Conservation (phyloP, 2,797 vertebrate species). For the Gymnocypris eckloni region DNA sequence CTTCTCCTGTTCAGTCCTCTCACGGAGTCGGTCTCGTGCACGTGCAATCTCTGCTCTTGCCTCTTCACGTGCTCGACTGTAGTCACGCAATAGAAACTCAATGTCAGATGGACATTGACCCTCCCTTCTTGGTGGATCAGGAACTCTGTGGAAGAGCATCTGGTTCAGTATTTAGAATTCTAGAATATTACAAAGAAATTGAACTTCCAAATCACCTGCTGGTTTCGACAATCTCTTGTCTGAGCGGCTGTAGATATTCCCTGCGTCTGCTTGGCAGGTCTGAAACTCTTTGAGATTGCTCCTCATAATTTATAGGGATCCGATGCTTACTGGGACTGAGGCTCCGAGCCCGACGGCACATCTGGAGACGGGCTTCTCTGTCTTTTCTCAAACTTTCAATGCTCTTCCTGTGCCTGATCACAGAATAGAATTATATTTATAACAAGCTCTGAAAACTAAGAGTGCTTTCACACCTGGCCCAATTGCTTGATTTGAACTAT, state of each 20-base stretch:
- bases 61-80: constrained; percentile 89
- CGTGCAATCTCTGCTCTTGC: constrained; percentile 89
- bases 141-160: constrained; percentile 70
- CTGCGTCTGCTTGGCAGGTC: constrained; percentile 78
- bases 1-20: constrained; percentile 90
- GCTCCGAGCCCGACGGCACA: constrained; percentile 82
- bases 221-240: constrained; percentile 83
- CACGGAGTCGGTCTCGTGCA: constrained; percentile 85
- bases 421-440: constrained; percentile 7
- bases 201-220: constrained; percentile 77
- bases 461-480: background rate
- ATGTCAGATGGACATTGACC: constrained; percentile 85
- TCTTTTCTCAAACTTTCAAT: constrained; percentile 84
- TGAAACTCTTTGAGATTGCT: constrained; percentile 59
- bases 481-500: background rate
- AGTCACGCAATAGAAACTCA: constrained; percentile 87
- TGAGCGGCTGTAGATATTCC: constrained; percentile 84
- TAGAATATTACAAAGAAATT: background rate
- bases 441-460: background rate
- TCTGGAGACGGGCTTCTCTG: constrained; percentile 81
- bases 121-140: constrained; percentile 69
- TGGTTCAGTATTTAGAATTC: background rate
- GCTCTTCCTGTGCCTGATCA: constrained; percentile 83
- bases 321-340: constrained; percentile 87
- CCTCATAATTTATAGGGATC: constrained; percentile 60